Evolutionary conservation across 35 echinoderm and acorn worm species (phyloP).

Genomic region (Ophiothrix spiculata): DNA sequence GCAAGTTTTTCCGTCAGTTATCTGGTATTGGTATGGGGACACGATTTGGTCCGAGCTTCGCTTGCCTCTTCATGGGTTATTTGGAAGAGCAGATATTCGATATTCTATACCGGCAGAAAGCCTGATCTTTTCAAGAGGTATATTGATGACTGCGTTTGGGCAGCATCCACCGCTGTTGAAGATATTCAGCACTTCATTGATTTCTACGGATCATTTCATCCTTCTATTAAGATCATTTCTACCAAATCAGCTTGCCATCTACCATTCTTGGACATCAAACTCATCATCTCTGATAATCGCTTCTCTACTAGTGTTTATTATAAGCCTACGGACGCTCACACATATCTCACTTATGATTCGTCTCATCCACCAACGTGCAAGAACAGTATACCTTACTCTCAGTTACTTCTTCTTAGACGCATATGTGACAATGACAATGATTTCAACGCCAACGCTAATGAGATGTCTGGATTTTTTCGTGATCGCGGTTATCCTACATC

Average conservation of each 20-base stretch:
- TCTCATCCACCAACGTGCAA: slow-evolving; percentile 10
- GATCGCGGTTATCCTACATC: background rate
- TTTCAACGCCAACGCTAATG: background rate
- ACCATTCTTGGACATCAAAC: slow-evolving; percentile 10
- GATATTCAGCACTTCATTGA: slow-evolving; percentile 3
- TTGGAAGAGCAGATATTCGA: slow-evolving; percentile 10
- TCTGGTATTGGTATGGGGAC: slow-evolving; percentile 16
- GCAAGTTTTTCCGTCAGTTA: background rate
- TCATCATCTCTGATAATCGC: background rate
- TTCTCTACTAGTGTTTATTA: slow-evolving; percentile 5
- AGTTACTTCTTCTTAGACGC: background rate
- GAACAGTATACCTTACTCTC: slow-evolving; percentile 5
- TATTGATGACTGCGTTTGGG: slow-evolving; percentile 7
- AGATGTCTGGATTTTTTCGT: background rate
- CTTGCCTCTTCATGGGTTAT: slow-evolving; percentile 22
- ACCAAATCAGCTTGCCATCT: background rate
- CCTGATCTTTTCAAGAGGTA: slow-evolving; percentile 17
- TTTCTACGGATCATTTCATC: background rate
- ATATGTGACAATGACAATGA: background rate
- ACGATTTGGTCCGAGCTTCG: background rate
- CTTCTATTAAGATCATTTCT: background rate
- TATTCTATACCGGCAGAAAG: background rate
- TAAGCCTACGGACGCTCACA: slow-evolving; percentile 10
- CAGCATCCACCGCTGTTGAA: background rate
- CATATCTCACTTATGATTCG: slow-evolving; percentile 1